phyloP scores from a whole-genome alignment of 1,140 invertebrate species.

The Panulirus ornatus region DNA sequence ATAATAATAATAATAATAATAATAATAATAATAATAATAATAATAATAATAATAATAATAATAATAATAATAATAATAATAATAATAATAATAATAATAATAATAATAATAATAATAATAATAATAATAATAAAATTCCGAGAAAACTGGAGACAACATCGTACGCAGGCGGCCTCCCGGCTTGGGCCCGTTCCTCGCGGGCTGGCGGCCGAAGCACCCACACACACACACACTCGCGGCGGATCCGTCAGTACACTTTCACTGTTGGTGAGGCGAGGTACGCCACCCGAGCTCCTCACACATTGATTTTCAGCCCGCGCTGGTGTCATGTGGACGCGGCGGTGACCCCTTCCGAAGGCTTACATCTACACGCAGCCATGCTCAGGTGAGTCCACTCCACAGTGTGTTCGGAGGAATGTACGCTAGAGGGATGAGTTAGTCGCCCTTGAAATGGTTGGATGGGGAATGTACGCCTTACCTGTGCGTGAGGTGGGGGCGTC shows the following conservation, averaged over 20 bases:
- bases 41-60: no score
- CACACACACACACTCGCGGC: background rate
- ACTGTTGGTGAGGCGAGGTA: background rate
- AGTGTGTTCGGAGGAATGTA: no score
- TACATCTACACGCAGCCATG: background rate
- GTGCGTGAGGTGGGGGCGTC: background rate
- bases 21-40: no score
- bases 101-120: no score
- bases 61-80: no score
- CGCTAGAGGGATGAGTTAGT: background rate
- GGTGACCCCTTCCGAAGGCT: background rate
- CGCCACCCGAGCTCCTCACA: background rate
- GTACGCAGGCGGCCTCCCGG: no score
- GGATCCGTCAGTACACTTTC: background rate
- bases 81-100: no score
- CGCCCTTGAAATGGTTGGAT: background rate
- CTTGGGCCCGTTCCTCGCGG: no score
- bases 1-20: no score
- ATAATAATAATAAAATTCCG: no score
- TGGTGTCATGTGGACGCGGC: background rate
- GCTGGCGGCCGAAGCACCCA: background rate
- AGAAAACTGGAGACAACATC: no score
- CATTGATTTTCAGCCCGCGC: background rate
- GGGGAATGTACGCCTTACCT: background rate
- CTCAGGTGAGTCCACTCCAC: background rate